These are phyloP conservation scores for human DNA, from an alignment of 2,113 vertebrate genomes.

Conservation along the genomic window DNA sequence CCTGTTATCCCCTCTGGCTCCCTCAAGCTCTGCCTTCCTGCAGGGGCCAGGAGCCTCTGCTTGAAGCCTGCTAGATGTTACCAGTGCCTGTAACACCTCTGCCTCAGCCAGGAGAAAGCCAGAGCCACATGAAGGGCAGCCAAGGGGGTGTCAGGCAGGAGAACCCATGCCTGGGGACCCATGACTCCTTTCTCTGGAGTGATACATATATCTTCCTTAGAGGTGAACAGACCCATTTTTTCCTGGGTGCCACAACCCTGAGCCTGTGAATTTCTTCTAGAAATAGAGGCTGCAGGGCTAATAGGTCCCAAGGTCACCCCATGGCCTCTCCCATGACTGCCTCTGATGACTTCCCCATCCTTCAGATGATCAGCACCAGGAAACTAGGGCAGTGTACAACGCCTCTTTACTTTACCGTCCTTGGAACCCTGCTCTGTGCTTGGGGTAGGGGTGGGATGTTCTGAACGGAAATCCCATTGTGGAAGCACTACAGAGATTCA, in stretches of 20 bases:
- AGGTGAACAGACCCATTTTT: slow-evolving; percentile 38
- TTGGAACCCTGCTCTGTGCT: not conserved
- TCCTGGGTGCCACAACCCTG: not conserved
- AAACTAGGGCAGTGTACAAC: not conserved
- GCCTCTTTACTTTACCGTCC: rapidly evolving
- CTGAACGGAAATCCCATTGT: not conserved
- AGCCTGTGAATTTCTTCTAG: not conserved
- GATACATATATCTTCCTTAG: not conserved
- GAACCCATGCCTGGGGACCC: not conserved
- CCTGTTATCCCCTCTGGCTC: not conserved
- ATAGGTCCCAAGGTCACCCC: not conserved
- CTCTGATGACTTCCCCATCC: not conserved
- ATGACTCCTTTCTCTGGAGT: not conserved
- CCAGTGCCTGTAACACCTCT: not conserved
- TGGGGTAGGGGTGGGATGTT: not conserved
- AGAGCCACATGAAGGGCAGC: slow-evolving; percentile 38
- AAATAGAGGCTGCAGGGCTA: not conserved
- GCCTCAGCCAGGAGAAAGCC: slow-evolving; percentile 63
- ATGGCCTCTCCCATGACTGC: rapidly evolving
- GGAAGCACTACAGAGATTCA: not conserved
- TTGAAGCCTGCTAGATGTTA: slow-evolving; percentile 74
- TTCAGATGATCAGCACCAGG: not conserved
- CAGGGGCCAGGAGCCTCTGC: slow-evolving; percentile 70
- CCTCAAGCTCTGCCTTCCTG: slow-evolving; percentile 71
- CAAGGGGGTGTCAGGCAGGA: slow-evolving; percentile 5